Evolutionary conservation across 2,113 vertebrate species (phyloP).

Genomic region (Stercorarius parasiticus): DNA sequence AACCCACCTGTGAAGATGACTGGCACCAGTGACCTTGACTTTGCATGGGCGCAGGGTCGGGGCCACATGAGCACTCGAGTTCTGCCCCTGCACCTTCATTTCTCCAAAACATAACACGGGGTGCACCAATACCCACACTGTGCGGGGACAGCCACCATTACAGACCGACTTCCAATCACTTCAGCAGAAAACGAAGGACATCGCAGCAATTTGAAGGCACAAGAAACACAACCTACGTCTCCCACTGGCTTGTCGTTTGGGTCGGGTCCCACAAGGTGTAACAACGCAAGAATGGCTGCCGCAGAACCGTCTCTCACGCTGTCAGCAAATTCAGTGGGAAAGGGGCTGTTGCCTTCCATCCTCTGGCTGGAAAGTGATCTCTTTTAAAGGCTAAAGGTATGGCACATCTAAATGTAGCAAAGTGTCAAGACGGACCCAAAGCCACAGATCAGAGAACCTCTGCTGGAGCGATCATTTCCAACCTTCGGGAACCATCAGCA

Average conservation of each 20-base stretch:
- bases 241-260: background rate
- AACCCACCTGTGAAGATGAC: background rate
- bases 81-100: background rate
- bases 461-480: fast-evolving
- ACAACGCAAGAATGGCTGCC: fast-evolving
- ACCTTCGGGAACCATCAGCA: background rate
- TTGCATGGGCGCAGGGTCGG: fast-evolving
- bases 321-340: background rate
- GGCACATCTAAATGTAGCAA: background rate
- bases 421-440: background rate
- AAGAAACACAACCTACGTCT: background rate
- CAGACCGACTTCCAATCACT: background rate
- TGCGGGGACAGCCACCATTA: background rate
- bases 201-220: background rate
- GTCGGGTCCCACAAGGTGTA: background rate
- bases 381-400: background rate
- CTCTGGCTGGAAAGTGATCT: background rate
- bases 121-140: background rate
- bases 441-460: background rate
- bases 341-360: background rate
- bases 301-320: background rate
- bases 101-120: fast-evolving
- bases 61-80: background rate
- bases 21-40: background rate
- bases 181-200: background rate